Evolutionary conservation across 1,140 invertebrate species (phyloP).

Genomic region (Penaeus chinensis): DNA sequence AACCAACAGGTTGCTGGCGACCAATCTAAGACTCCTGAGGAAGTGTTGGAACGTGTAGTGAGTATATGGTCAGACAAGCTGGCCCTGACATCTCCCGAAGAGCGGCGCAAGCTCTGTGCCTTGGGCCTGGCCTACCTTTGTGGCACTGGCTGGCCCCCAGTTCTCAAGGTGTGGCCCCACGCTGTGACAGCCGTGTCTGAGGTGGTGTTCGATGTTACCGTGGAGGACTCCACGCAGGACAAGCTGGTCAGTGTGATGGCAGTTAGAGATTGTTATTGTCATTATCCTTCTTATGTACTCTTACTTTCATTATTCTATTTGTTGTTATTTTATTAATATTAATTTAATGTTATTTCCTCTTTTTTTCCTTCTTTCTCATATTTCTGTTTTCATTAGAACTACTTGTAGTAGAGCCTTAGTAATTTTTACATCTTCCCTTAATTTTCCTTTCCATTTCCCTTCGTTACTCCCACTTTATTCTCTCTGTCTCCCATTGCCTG

Average conservation of each 20-base stretch:
- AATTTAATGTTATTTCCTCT: too few species aligned
- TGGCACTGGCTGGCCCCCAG: constrained; percentile 68
- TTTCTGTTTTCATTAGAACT: too few species aligned
- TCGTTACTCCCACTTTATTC: too few species aligned
- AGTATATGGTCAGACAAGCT: constrained; percentile 85
- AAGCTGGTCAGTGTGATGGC: constrained; percentile 76
- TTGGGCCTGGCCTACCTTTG: constrained; percentile 84
- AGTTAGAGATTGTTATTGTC: constrained; percentile 46
- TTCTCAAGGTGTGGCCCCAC: constrained; percentile 78
- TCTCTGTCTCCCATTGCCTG: too few species aligned
- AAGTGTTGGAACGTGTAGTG: constrained; percentile 78
- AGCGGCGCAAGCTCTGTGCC: constrained; percentile 84
- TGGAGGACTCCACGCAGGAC: constrained; percentile 76
- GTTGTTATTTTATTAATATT: too few species aligned
- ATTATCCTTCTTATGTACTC: too few species aligned
- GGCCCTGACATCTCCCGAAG: constrained; percentile 80
- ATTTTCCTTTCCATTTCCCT: too few species aligned
- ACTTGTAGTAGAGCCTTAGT: too few species aligned
- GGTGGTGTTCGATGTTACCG: constrained; percentile 87
- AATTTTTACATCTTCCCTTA: too few species aligned
- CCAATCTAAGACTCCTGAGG: constrained; percentile 68
- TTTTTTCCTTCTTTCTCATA: too few species aligned
- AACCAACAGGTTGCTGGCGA: constrained; percentile 29
- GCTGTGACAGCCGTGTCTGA: constrained; percentile 82
- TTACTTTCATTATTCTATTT: too few species aligned